These are phyloP conservation scores for Halcyon malimbica DNA, from an alignment of 2,113 vertebrate species.

Conservation along the genomic window DNA sequence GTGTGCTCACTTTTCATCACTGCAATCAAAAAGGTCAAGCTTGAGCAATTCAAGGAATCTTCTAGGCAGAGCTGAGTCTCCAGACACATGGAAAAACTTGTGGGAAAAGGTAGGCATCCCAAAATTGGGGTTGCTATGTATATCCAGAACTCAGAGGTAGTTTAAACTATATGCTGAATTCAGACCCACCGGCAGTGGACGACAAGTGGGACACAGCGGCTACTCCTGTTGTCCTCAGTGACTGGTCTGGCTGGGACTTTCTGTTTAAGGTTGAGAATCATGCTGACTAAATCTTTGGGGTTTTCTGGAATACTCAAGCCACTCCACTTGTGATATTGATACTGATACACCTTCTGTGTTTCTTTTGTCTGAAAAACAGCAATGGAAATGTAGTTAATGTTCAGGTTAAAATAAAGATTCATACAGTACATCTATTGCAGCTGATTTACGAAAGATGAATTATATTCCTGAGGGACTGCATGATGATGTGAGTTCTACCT, in stretches of 20 bases:
- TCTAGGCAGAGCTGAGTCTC: neutral
- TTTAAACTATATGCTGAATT: neutral
- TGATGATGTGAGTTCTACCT: neutral
- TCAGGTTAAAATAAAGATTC: neutral
- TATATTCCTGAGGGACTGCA: neutral
- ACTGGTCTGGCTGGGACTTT: conserved; percentile 52
- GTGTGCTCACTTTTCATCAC: neutral
- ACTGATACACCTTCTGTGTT: conserved; percentile 81
- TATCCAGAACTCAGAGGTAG: neutral
- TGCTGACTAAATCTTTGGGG: conserved; percentile 77
- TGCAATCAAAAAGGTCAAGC: neutral
- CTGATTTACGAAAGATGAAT: neutral
- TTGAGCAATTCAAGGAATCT: neutral
- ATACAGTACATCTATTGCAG: neutral
- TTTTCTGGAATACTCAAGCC: conserved; percentile 78
- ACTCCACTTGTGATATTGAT: conserved; percentile 86
- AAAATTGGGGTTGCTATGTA: neutral
- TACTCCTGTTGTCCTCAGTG: conserved; percentile 39
- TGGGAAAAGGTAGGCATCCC: neutral
- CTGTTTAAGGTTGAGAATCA: conserved; percentile 82
- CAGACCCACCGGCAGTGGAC: conserved; percentile 89
- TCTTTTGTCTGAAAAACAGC: conserved; percentile 85
- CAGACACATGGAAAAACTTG: neutral
- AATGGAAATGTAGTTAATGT: neutral
- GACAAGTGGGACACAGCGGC: conserved; percentile 68